Conservation (phyloP, 53 echinoderm and acorn worm species). For the Mesocentrotus franciscanus region DNA sequence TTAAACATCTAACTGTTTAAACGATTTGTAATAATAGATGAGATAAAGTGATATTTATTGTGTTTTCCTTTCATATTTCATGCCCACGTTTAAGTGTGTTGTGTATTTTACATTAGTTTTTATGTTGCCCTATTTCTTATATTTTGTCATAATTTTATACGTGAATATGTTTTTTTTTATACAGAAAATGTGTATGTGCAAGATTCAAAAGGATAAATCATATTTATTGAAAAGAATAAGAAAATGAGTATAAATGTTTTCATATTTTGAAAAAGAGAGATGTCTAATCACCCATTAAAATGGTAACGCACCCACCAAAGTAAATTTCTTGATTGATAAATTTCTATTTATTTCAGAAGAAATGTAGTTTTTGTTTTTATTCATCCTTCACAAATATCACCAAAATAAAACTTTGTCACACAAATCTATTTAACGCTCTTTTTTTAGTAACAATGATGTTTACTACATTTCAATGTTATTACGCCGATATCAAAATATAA, state of each 20-base stretch:
- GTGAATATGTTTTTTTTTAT: slow-evolving; percentile 3
- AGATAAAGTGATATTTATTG: neutral
- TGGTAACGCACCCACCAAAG: slow-evolving; percentile 30
- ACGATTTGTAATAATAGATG: neutral
- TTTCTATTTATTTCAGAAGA: neutral
- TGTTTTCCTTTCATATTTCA: neutral
- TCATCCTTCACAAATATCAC: neutral
- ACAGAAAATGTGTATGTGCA: slow-evolving; percentile 6
- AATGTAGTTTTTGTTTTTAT: neutral
- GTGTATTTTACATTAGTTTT: neutral
- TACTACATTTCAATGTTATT: too few relatives aligned
- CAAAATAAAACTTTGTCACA: too few relatives aligned
- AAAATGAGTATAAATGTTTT: neutral
- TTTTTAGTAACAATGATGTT: too few relatives aligned
- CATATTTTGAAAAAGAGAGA: neutral
- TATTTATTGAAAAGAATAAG: neutral
- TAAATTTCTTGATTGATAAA: neutral
- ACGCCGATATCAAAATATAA: too few relatives aligned
- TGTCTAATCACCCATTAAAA: neutral
- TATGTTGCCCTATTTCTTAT: slow-evolving; percentile 4
- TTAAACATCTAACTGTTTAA: neutral
- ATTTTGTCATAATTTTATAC: slow-evolving; percentile 28
- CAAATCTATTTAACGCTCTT: too few relatives aligned
- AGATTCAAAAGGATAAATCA: neutral
- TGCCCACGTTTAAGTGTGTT: neutral